Base-by-base conservation (phyloP, 37 sponge, comb jelly and placozoan species). In the Spongilla lacustris region DNA sequence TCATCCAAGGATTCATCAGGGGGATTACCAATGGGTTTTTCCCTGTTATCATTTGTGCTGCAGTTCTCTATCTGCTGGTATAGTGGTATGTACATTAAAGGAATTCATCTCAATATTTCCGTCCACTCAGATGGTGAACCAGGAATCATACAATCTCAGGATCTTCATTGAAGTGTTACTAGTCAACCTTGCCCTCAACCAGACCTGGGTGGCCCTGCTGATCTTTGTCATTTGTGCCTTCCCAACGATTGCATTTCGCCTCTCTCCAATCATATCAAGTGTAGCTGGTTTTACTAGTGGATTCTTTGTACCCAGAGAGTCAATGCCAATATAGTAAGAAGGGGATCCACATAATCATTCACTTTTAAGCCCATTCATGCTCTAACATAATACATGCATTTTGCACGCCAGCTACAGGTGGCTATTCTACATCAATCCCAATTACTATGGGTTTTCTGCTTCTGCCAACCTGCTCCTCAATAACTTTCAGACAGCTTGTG, bases 231-330 rank as follows among this genome's bases (percentile, higher is more conserved):
- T 97, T 50, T 77, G 82, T 32, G 77, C 81, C 19, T 73, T 88
- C 46, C 97, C 97, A 13, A 67, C 19, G n/a, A 76, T 67, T 8
- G 87, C 91, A 36, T 73, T 84, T 34, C 66, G 94, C 2, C 49
- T 97, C 10, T 97, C 98, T 2, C 93, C 98, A 0, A 73, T 92
- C 58, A 70, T 95, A 19, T 69, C 95, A 9, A 77, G 86, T 50
- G 88, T 94, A 0, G 87, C 90, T 29, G 98, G 98, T 4, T 97
- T 97, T 85, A 93, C 94, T 37, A 90, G 95, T 79, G 98, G 98
- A 10, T 97, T 97, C 88, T 95, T 97, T 76, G 81, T 95, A 4
- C 95, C 95, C 33, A 66, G 77, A 17, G 67, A 76, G 10, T 74
- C 69, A 2, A 88, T 95, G 79, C 78, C 75, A 25, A 73, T 76